These are phyloP conservation scores for Fragariocoptes setiger DNA, from an alignment of 1,140 invertebrate genomes.

Conservation along the genomic window DNA sequence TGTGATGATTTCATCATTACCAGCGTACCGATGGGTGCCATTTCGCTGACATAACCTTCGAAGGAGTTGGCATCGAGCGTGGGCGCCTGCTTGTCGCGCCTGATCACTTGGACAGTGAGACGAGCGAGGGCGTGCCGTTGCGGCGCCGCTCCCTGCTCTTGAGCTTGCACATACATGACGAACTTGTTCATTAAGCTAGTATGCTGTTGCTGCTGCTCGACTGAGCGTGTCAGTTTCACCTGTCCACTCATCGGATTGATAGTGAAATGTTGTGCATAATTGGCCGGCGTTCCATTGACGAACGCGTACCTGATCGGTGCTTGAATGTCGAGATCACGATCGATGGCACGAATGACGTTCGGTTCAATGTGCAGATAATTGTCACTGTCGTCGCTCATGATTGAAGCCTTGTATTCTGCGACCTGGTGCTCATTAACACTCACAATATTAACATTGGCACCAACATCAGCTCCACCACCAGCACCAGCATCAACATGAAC, in stretches of 20 bases:
- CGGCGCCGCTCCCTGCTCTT: conserved; percentile 37
- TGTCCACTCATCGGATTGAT: conserved; percentile 27
- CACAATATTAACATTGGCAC: no score
- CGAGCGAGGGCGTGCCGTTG: conserved; percentile 45
- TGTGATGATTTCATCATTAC: conserved; percentile 25
- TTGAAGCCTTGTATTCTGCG: conserved; percentile 10
- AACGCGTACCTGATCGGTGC: conserved; percentile 45
- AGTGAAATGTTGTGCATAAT: conserved; percentile 10
- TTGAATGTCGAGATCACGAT: conserved; percentile 55
- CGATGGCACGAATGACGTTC: conserved; percentile 53
- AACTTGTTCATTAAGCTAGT: conserved; percentile 35
- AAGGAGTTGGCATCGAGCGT: conserved; percentile 31
- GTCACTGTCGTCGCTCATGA: conserved; percentile 16
- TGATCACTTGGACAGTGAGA: conserved; percentile 39
- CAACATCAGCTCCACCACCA: no score
- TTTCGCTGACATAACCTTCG: conserved; percentile 50
- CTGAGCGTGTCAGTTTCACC: conserved; percentile 39
- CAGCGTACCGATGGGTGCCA: conserved; percentile 43
- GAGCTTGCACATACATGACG: conserved; percentile 37
- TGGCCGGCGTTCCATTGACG: conserved; percentile 25
- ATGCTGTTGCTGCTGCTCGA: conserved; percentile 26
- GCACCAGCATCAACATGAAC: no score
- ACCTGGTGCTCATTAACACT: no score
- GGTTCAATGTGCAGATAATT: conserved; percentile 48
- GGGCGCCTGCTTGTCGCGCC: conserved; percentile 50